Evolutionary conservation across 2,797 vertebrate species (phyloP).

Genomic region (Lagocephalus sceleratus): DNA sequence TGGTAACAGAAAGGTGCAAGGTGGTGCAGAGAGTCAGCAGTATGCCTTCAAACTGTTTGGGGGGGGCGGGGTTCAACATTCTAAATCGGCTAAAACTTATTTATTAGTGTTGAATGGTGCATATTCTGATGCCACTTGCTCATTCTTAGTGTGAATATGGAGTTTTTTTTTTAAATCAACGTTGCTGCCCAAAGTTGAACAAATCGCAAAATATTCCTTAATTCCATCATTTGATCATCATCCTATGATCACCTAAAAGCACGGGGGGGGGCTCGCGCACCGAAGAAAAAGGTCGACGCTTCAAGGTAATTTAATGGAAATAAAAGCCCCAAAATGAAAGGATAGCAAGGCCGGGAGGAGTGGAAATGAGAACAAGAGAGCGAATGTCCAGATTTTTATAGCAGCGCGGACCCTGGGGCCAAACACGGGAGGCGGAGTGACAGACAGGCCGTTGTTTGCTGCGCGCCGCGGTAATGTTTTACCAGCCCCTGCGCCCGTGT

Average conservation of each 20-base stretch:
- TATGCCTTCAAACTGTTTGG: slow-evolving; percentile 75
- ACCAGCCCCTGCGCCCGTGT: slow-evolving; percentile 79
- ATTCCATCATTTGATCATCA: too few species aligned
- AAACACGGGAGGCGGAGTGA: slow-evolving; percentile 75
- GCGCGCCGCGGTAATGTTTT: slow-evolving; percentile 78
- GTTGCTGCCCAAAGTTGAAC: too few species aligned
- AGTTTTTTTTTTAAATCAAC: slow-evolving; percentile 2
- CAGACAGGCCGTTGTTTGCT: slow-evolving; percentile 75
- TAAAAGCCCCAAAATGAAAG: background rate
- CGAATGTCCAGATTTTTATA: slow-evolving; percentile 50
- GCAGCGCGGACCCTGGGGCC: slow-evolving; percentile 66
- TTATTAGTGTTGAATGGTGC: slow-evolving; percentile 22
- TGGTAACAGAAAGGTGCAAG: slow-evolving; percentile 62
- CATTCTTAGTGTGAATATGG: background rate
- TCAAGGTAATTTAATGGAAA: background rate
- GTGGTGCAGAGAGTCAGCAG: slow-evolving; percentile 48
- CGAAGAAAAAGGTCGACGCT: too few species aligned
- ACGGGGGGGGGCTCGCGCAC: too few species aligned
- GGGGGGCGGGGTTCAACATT: slow-evolving; percentile 54
- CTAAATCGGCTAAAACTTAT: slow-evolving; percentile 29
- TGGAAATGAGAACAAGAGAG: slow-evolving; percentile 44
- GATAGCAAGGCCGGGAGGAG: background rate
- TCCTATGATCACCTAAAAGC: too few species aligned
- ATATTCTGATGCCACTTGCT: slow-evolving; percentile 17
- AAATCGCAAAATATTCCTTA: too few species aligned